Evolutionary conservation across 2,113 vertebrate species (phyloP), one percentile per base, ranked within the genome.

Genomic region (Pelmatolapia mariae): DNA sequence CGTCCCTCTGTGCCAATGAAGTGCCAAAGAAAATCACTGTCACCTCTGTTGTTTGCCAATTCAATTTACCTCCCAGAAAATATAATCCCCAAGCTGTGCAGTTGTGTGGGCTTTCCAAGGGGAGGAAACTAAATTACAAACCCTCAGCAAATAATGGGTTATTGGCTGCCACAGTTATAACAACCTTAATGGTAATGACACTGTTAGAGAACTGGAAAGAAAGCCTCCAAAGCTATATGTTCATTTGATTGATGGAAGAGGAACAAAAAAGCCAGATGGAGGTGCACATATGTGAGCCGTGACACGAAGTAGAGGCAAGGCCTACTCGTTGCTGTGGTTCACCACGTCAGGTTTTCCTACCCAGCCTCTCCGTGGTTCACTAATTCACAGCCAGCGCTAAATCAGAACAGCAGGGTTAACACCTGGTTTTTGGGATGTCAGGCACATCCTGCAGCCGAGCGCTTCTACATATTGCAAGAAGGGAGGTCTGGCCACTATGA

Each of bases 1-100:
- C 38, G 54, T 82, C 80, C 47, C n/a, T 85, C 52, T 24, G 83
- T 83, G 90, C 86, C 88, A 89, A 83, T 50, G 66, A 92, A 89
- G 87, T 87, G 92, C 92, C 93, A 84, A 85, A 86, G 88, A 91
- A 93, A 93, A 94, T 94, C 91, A 93, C 61, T 73, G 92, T 93
- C 92, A 91, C 84, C 63, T 61, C 86, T 5, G 85, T 86, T 88
- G 87, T 92, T 90, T 92, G 93, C 94, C 94, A 94, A 94, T 92
- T 94, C 91, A 94, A 94, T 95, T 95, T 93, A 93, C 81, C 94
- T 87, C 90, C 92, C 86, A 86, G 90, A 89, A 92, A 95, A 93
- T 91, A 22, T 89, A 91, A 94, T 94, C 87, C 91, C 91, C 57
- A 50, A 91, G 89, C 90, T 86, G 88, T 83, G 91, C 89, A 90